Evolutionary conservation across 2,888 invertebrate species (phyloP).

Genomic region (Myathropa florea): DNA sequence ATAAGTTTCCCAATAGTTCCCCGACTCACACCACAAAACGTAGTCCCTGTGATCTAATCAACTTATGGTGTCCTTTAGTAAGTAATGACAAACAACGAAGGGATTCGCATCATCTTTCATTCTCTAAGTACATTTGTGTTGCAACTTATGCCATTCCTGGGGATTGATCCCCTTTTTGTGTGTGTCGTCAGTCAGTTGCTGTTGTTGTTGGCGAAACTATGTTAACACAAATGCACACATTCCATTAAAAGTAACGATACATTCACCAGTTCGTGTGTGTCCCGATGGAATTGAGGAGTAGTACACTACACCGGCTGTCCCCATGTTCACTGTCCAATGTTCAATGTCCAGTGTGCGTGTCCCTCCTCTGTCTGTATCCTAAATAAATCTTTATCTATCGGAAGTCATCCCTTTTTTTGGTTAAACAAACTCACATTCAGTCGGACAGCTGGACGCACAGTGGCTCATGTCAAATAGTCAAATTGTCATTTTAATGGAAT

Average conservation of each 20-base stretch:
- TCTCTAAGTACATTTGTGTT: slow-evolving; percentile 39
- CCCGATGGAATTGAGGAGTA: slow-evolving; percentile 10
- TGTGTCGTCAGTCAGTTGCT: background rate
- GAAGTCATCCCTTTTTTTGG: background rate
- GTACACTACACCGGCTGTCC: background rate
- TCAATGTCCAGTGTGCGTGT: background rate
- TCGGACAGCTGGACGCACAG: background rate
- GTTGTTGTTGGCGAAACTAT: slow-evolving; percentile 30
- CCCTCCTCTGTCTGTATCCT: slow-evolving; percentile 12
- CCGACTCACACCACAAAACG: background rate
- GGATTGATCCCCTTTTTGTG: slow-evolving; percentile 13
- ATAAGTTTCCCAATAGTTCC: background rate
- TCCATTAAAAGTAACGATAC: slow-evolving; percentile 61
- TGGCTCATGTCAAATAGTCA: slow-evolving; percentile 45
- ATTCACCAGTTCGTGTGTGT: background rate
- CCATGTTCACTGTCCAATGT: background rate
- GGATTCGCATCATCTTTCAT: slow-evolving; percentile 21
- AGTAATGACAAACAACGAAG: slow-evolving; percentile 44
- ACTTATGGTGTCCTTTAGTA: slow-evolving; percentile 18
- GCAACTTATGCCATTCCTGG: slow-evolving; percentile 41
- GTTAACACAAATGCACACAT: slow-evolving; percentile 46
- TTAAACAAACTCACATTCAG: background rate
- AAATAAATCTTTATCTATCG: slow-evolving; percentile 44
- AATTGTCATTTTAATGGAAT: slow-evolving; percentile 63
- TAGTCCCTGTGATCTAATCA: slow-evolving; percentile 6